Percentiles rank a stretch among this genome's conserved stretches.
Evolutionary conservation across 2,888 invertebrate genomes (phyloP).

Genomic region (Oxyteleia sp.): DNA sequence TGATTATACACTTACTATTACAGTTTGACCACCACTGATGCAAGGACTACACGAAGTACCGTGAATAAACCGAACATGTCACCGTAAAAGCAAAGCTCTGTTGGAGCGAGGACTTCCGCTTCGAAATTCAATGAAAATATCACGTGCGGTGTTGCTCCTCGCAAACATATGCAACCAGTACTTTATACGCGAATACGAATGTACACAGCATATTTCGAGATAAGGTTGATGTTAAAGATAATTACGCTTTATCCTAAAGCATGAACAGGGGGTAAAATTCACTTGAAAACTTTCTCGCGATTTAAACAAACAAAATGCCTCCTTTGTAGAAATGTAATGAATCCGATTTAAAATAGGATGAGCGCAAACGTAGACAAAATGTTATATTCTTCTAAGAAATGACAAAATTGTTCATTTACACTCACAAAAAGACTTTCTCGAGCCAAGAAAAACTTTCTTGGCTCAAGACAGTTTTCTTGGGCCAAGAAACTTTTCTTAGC

Average conservation of each 20-base stretch:
- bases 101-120: slow-evolving; percentile 34
- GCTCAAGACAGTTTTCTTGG: too few relatives aligned
- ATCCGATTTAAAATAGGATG: too few relatives aligned
- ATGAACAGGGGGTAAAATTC: too few relatives aligned
- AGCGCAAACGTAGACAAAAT: too few relatives aligned
- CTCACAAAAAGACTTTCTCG: too few relatives aligned
- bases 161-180: slow-evolving; percentile 31
- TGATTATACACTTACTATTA: slow-evolving; percentile 40
- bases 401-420: too few relatives aligned
- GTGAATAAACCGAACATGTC: slow-evolving; percentile 50
- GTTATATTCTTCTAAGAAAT: too few relatives aligned
- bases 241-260: slow-evolving; percentile 11
- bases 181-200: slow-evolving; percentile 19
- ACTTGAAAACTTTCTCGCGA: too few relatives aligned
- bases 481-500: too few relatives aligned
- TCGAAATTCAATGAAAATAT: slow-evolving; percentile 65
- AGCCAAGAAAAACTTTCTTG: too few relatives aligned
- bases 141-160: slow-evolving; percentile 21
- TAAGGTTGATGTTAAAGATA: slow-evolving; percentile 23
- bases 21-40: slow-evolving; percentile 12
- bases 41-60: slow-evolving; percentile 1
- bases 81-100: slow-evolving; percentile 58
- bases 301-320: too few relatives aligned
- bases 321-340: too few relatives aligned
- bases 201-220: slow-evolving; percentile 13